Base-by-base conservation (phyloP, 2,888 invertebrate species). In the Plusia festucae region DNA sequence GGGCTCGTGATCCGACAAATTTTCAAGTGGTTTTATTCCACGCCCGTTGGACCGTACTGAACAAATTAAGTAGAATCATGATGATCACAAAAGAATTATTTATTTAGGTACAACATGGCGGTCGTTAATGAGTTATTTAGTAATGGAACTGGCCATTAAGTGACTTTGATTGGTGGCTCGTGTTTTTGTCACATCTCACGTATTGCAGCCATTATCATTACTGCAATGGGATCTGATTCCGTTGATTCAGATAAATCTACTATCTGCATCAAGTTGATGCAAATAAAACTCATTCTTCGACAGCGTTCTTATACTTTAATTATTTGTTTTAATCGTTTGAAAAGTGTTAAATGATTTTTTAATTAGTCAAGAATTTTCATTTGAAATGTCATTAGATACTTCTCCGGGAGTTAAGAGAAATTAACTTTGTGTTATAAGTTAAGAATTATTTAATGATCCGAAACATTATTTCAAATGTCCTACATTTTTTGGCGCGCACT, bases 111-210 rank as follows among this genome's bases (percentile, higher is more conserved):
- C 53, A 63, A 63, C 58, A 67, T 55, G 65, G 16, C 13, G 58
- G 24, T 63, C 18, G 18, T 64, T 81, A 78, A 73, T 66, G 65
- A 69, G 68, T 70, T 80, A 56, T 62, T 66, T 54, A 18, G 66
- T 79, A 76, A 79, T 73, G 54, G 52, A 44, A 30, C 32, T 49
- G 58, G 70, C 67, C 49, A 78, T 78, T 81, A 68, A n/a, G 55
- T 58, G 55, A 24, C 51, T 67, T 65, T 62, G 56, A 70, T 68
- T 67, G 60, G 46, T 58, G 27, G 9, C 15, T 62, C 7, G 20
- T 20, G 30, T 62, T 76, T 57, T 27, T 72, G 60, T 52, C 67
- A 60, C 20, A 15, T n/a, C 30, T 20, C 46, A 57, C 52, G 32
- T 62, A 27, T 51, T 16, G 16, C 20, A 49, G 49, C 56, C 30